A percentile compares a stretch with the other conserved stretches of the same genome.
Conservation (phyloP, 2,113 vertebrate genomes). For the Cryptotis parvus region DNA sequence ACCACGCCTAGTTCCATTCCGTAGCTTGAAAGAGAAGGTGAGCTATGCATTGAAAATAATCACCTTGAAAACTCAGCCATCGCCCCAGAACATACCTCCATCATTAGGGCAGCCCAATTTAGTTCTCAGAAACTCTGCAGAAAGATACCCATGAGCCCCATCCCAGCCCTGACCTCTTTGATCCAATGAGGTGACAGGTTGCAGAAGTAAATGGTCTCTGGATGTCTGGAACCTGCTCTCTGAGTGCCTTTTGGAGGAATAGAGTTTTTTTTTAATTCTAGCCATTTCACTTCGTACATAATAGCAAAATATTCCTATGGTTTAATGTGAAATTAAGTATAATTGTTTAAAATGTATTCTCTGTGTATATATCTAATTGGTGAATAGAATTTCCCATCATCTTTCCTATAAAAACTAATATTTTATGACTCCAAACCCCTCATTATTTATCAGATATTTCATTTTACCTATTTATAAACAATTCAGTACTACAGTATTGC, state of each 20-base stretch:
- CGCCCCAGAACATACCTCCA: background rate
- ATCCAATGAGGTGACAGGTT: background rate
- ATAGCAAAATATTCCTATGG: slow-evolving; percentile 28
- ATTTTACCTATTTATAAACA: slow-evolving; percentile 60
- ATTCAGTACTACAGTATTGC: slow-evolving; percentile 48
- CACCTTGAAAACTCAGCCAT: background rate
- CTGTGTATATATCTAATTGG: slow-evolving; percentile 57
- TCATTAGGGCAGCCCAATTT: rapidly evolving
- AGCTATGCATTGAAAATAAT: background rate
- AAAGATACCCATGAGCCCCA: background rate
- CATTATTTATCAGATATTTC: slow-evolving; percentile 55
- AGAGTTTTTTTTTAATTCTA: background rate
- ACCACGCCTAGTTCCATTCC: rapidly evolving
- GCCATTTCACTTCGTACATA: background rate
- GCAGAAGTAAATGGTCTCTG: slow-evolving; percentile 62
- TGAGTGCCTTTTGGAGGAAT: slow-evolving; percentile 48
- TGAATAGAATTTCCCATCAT: slow-evolving; percentile 51
- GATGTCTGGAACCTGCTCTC: slow-evolving; percentile 51
- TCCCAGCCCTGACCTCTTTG: slow-evolving; percentile 15
- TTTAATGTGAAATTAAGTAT: slow-evolving; percentile 61
- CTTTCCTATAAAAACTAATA: slow-evolving; percentile 58
- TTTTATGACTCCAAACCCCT: slow-evolving; percentile 13
- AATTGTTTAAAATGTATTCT: slow-evolving; percentile 26
- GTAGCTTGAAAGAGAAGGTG: background rate
- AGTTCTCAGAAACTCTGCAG: background rate